Conservation (phyloP, 2,797 vertebrate species). For the Chromis chromis region DNA sequence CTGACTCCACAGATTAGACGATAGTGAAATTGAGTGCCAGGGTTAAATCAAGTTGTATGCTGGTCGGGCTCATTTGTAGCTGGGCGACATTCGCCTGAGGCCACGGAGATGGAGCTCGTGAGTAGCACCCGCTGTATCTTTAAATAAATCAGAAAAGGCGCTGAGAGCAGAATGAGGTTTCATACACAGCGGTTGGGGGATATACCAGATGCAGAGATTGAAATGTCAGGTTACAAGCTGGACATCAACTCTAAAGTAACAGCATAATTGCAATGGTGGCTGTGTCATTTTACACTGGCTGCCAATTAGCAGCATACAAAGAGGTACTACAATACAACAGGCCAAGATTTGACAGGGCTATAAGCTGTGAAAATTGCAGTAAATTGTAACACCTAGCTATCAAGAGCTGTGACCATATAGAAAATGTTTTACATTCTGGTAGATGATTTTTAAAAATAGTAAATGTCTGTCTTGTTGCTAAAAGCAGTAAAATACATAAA, state of each 20-base stretch:
- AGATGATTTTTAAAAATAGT: not conserved
- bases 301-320: constrained; percentile 13
- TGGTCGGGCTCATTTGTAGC: constrained; percentile 45
- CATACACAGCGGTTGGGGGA: constrained; percentile 2
- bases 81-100: constrained; percentile 28
- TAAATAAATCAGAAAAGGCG: constrained; percentile 54
- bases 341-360: not conserved
- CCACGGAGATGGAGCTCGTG: constrained; percentile 31
- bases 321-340: not conserved
- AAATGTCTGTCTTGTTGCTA: not conserved
- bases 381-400: not conserved
- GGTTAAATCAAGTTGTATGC: constrained; percentile 61
- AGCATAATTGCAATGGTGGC: not conserved
- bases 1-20: constrained; percentile 67
- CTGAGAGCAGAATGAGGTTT: constrained; percentile 43
- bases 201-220: constrained; percentile 5
- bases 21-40: constrained; percentile 65
- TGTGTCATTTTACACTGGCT: not conserved
- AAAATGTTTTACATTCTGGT: not conserved
- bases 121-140: constrained; percentile 53
- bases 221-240: constrained; percentile 4
- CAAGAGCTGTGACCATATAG: not conserved
- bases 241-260: not conserved
- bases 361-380: not conserved
- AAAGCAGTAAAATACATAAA: not conserved